A percentile compares a stretch with the other conserved stretches of the same genome.
These are phyloP conservation scores for Heliothis virescens DNA, from an alignment of 1,140 invertebrate genomes.

Conservation along the genomic window DNA sequence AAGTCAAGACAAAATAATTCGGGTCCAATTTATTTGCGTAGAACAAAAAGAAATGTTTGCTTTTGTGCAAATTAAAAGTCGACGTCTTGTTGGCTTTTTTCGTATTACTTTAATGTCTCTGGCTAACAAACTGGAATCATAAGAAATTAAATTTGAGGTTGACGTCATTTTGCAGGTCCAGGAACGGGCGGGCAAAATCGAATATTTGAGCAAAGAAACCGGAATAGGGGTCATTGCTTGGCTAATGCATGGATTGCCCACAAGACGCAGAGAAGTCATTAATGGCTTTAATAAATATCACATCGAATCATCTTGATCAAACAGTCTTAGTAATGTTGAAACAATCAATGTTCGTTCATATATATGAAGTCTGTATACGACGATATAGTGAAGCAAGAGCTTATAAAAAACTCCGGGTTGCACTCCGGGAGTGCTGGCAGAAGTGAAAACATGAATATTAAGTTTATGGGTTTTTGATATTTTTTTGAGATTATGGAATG, in stretches of 20 bases:
- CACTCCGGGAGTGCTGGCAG: too few species aligned
- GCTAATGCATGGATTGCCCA: not conserved
- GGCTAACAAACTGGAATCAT: slow-evolving; percentile 35
- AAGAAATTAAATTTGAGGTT: slow-evolving; percentile 21
- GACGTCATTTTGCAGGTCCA: slow-evolving; percentile 25
- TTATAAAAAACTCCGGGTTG: too few species aligned
- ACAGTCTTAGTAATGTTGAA: too few species aligned
- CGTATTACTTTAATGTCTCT: slow-evolving; percentile 26
- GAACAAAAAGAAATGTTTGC: slow-evolving; percentile 24
- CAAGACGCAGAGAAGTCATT: slow-evolving; percentile 13
- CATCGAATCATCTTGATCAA: too few species aligned
- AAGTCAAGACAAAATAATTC: slow-evolving; percentile 10
- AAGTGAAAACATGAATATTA: too few species aligned
- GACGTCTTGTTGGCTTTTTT: slow-evolving; percentile 10
- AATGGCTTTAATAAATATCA: slow-evolving; percentile 3
- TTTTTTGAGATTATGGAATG: too few species aligned
- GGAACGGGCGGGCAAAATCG: slow-evolving; percentile 10
- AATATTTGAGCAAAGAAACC: slow-evolving; percentile 43
- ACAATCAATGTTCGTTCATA: too few species aligned
- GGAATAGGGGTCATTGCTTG: slow-evolving; percentile 30
- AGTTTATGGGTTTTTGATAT: too few species aligned
- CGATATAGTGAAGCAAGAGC: too few species aligned
- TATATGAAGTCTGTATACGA: too few species aligned
- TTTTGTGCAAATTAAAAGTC: slow-evolving; percentile 20
- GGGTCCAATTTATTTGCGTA: slow-evolving; percentile 26